Percentiles rank a stretch among this genome's conserved stretches.
Evolutionary conservation across 2,797 vertebrate genomes (phyloP).

Genomic region (Carcharodon carcharias): DNA sequence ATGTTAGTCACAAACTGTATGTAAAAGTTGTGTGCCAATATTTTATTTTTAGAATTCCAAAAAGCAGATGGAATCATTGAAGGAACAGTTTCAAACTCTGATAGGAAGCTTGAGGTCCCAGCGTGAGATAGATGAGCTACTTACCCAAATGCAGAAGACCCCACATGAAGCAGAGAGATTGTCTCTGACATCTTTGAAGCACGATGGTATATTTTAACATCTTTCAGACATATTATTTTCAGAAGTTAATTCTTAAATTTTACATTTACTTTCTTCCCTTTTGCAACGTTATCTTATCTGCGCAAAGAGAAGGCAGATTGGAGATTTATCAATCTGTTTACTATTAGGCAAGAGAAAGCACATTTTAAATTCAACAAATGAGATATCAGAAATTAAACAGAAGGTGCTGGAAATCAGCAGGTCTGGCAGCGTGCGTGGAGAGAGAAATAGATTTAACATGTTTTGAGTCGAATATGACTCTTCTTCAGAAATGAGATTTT

Average conservation of each 20-base stretch:
- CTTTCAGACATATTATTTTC: background rate
- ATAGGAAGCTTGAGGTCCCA: background rate
- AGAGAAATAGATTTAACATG: background rate
- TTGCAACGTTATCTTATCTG: background rate
- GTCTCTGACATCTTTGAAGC: background rate
- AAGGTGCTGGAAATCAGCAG: background rate
- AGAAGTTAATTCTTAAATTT: background rate
- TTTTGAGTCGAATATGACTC: background rate
- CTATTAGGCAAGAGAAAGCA: background rate
- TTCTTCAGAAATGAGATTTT: background rate
- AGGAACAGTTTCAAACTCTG: conserved; percentile 5
- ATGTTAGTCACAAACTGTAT: background rate
- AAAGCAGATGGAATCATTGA: background rate
- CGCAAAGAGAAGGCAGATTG: background rate
- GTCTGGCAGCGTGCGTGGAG: background rate
- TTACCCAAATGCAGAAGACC: background rate
- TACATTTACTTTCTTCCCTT: background rate
- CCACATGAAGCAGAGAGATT: background rate
- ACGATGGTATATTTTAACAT: background rate
- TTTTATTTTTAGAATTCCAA: conserved; percentile 28
- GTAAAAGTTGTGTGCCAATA: background rate
- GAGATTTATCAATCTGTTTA: background rate
- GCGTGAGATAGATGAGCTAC: background rate
- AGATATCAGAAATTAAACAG: background rate
- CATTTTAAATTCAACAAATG: background rate